Evolutionary conservation across 2,888 invertebrate genomes (phyloP), one percentile per base, ranked within the genome.

Genomic region (Helleia helle): DNA sequence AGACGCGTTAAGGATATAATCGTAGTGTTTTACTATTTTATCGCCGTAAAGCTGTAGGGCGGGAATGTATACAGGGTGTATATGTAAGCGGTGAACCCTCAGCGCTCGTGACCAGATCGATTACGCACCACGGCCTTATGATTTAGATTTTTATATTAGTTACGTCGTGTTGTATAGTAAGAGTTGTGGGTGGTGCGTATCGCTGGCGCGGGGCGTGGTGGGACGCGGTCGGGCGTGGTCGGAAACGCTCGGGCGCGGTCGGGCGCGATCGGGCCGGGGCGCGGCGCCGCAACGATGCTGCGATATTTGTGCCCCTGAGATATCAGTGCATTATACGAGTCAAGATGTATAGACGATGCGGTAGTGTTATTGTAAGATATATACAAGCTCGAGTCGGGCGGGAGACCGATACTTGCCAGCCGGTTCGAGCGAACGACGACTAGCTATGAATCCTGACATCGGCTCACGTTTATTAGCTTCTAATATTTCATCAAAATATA

Each of bases 381-480:
- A 75, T 70, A 75, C 68, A 52, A 73, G 80, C 79, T 74, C 79
- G 81, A 66, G 73, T 68, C 72, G 66, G 71, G 65, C 71, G 68
- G 66, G 61, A 54, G 62, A 60, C 54, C 65, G 65, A 60, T 52
- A 62, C 71, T 67, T 65, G 75, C 73, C 76, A 62, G 71, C 73
- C 77, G 72, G 74, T 68, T 72, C 81, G 80, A 71, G 80, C 80
- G 73, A 76, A 79, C 83, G 84, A 84, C 84, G 77, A 84, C 80
- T 76, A 79, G 83, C 84, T 84, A 83, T 81, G 84, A 76, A 83
- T 81, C 76, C 83, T 84, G 84, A 84, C 83, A 84, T 83, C 84
- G 84, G 83, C 84, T 83, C 84, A 83, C 79, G 79, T 84, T 83
- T 80, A 83, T 83, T 84, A 84, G 83, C 83, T 84, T 84, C 71